Evolutionary conservation across 2,888 invertebrate genomes (phyloP), one percentile per base, ranked within the genome.

Genomic region (Lacanobia oleracea): DNA sequence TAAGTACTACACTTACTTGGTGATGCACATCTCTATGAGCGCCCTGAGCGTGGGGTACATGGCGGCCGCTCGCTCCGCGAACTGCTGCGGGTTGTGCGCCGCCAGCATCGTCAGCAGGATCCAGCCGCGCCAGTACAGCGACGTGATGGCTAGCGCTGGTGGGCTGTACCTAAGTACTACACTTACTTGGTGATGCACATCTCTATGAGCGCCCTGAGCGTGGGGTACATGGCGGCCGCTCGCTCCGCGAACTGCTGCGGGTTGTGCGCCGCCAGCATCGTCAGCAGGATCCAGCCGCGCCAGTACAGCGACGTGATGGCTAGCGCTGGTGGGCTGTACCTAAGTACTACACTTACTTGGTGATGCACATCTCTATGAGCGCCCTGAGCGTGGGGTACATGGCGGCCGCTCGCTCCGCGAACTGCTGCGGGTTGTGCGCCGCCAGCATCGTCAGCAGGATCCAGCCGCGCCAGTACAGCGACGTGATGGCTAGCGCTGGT

Each of bases 231-330:
- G 86, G 97, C 97, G 97, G 99, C 99, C 50, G 98, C 98, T 68
- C 98, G 96, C 82, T 97, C 97, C 16, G 99, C 99, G 94, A 99
- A 98, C 18, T 97, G 97, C 0, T 97, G 95, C 0, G 99, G 99
- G 97, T 99, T 99, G 94, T 99, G 99, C 0, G 99, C 99, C 21
- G 98, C 98, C 81, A 99, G 95, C 94, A 99, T 98, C 56, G 99
- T 94, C 84, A 99, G 95, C 86, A 94, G 87, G 72, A 93, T 71
- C 99, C 99, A 99, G 27, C 98, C 98, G 93, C 99, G 99, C 99
- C 99, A 99, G 93, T 99, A 99, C 70, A 98, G 96, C 74, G 97
- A 97, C n/a, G 98, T 97, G 87, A 99, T 99, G 2, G 99, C 99
- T 88, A 99, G 95, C 83, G 97, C 97, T 0, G 99, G 99, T 0